phyloP scores from a whole-genome alignment of 2,797 vertebrate genomes.

The Galaxias olidus region DNA sequence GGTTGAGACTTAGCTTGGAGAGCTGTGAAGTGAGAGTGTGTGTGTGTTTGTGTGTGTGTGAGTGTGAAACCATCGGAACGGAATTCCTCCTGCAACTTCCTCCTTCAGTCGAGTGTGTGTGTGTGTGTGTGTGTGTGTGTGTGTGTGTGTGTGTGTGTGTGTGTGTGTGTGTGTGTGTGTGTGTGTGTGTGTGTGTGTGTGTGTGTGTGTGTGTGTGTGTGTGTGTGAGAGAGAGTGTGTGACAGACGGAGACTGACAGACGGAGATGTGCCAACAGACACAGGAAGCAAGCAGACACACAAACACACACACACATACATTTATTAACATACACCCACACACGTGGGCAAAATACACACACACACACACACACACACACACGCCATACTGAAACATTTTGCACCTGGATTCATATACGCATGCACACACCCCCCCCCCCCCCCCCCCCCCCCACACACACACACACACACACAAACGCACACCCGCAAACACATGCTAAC shows the following conservation, averaged over 20 bases:
- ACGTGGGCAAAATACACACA: neutral
- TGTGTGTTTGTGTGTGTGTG: no score
- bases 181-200: slow-evolving; percentile 27
- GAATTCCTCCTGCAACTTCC: slow-evolving; percentile 39
- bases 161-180: slow-evolving; percentile 1
- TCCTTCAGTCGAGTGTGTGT: no score
- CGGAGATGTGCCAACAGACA: slow-evolving; percentile 48
- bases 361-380: neutral
- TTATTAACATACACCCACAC: neutral
- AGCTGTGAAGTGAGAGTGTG: neutral
- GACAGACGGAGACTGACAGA: no score
- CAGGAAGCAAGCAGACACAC: slow-evolving; percentile 37
- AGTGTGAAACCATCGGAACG: slow-evolving; percentile 50
- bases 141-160: no score
- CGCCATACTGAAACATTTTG: neutral
- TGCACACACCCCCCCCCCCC: neutral
- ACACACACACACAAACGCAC: neutral
- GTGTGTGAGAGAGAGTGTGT: neutral
- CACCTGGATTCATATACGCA: neutral
- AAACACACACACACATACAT: neutral
- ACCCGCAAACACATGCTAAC: neutral
- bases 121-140: no score
- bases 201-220: slow-evolving; percentile 29
- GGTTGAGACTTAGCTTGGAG: slow-evolving; percentile 53
- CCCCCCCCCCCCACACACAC: no score